A percentile compares a stretch with the other conserved stretches of the same genome.
Conservation (phyloP, 2,797 vertebrate species). For the Gallirallus australis region DNA sequence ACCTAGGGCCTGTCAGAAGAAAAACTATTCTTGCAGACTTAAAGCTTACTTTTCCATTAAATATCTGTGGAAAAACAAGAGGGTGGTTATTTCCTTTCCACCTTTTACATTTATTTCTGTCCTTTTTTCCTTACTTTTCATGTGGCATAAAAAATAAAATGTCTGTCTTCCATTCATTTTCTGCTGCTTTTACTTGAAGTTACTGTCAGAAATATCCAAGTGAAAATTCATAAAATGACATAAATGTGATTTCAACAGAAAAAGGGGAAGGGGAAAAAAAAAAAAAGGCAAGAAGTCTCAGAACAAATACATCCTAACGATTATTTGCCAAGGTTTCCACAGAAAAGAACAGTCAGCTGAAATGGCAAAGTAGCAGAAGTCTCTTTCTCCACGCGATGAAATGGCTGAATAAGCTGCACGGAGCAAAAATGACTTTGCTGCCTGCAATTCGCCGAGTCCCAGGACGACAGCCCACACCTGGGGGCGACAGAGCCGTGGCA, state of each 20-base stretch:
- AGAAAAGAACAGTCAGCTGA: slow-evolving; percentile 25
- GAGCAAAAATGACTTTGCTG: slow-evolving; percentile 5
- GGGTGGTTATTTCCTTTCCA: neutral
- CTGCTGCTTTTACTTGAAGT: slow-evolving; percentile 9
- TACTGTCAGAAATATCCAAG: neutral
- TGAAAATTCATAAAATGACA: neutral
- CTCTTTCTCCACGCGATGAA: neutral
- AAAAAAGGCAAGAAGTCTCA: neutral
- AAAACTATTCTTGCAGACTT: neutral
- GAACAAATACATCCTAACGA: neutral
- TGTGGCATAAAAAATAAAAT: neutral
- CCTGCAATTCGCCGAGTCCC: neutral
- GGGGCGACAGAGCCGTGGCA: slow-evolving; percentile 29
- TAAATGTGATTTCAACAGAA: neutral
- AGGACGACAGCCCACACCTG: slow-evolving; percentile 6
- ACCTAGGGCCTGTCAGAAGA: neutral
- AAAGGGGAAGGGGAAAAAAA: neutral
- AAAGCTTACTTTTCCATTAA: neutral
- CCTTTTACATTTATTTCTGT: neutral
- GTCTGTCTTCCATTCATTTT: neutral
- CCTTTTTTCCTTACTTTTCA: neutral
- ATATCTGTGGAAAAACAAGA: neutral
- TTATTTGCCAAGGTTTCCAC: neutral
- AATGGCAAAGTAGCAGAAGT: neutral
- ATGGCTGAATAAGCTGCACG: neutral